Evolutionary conservation across 1,140 invertebrate genomes (phyloP), one percentile per base, ranked within the genome.

Genomic region (Nymphalis io): DNA sequence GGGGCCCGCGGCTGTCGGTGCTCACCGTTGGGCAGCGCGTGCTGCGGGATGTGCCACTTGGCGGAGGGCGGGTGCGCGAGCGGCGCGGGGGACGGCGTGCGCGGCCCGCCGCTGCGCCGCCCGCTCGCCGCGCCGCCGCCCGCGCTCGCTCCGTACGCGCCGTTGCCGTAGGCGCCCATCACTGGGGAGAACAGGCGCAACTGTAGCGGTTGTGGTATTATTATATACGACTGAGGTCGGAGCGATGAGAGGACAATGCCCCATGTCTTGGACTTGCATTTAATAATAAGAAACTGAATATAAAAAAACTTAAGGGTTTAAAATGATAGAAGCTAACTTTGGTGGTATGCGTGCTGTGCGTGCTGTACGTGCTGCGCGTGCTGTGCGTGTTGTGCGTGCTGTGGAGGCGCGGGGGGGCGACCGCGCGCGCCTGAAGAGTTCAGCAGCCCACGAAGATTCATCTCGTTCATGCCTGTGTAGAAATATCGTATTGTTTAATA

Each of bases 41-140:
- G 93, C 83, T 95, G 94, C 62, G 94, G 94, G 68, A 94, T 95
- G 82, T 95, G 94, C 94, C 94, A 95, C 84, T 94, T 94, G 69
- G 93, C 90, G 69, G 81, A 80, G 18, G 79, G 78, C 55, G 78
- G 5, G 5, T 63, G 42, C 67, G 72, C 46, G 80, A 68, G 63
- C 51, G 75, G 75, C 75, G 82, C 75, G 77, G 80, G 77, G 21
- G 79, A 80, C 8, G 74, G 80, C 53, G 79, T 81, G 75, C 81
- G 83, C 64, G 79, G 79, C 6, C 78, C 80, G 33, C 79, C 75
- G 67, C 72, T 73, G 66, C 76, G 75, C 44, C 78, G 71, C 64
- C 77, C 73, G 70, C 75, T 73, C 57, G 44, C 44, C 27, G 53
- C 69, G 39, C 63, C 68, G 57, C 65, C 60, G 59, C 60, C 53